A percentile compares a stretch with the other conserved stretches of the same genome.
Conservation (phyloP, 2,888 invertebrate genomes). For the Tigriopus californicus region DNA sequence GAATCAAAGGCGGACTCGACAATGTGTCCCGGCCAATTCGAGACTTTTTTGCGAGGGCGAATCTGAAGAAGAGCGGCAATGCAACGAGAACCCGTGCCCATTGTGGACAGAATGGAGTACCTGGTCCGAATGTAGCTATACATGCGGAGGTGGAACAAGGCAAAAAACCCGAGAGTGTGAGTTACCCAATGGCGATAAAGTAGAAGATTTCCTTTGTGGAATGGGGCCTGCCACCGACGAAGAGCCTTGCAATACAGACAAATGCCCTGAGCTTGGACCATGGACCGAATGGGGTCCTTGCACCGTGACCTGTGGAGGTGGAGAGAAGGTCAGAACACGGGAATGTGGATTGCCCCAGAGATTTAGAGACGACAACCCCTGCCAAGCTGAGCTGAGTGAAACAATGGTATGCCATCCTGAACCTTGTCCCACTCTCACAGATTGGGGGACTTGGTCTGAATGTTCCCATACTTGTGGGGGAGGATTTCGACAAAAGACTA, state of each 20-base stretch:
- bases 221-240: not conserved
- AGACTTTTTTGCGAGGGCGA: not conserved
- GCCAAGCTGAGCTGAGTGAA: not conserved
- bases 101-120: constrained; percentile 1
- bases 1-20: not conserved
- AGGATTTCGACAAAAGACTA: constrained; percentile 7
- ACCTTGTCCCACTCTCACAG: not conserved
- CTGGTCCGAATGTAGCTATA: constrained; percentile 5
- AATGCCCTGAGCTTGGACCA: constrained; percentile 5
- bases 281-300: constrained; percentile 11
- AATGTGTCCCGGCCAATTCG: not conserved
- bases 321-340: not conserved
- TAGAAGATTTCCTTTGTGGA: not conserved
- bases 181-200: not conserved
- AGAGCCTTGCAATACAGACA: not conserved
- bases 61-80: not conserved
- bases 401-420: not conserved
- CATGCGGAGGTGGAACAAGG: constrained; percentile 15
- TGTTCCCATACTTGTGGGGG: constrained; percentile 13
- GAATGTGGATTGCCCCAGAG: constrained; percentile 6
- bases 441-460: constrained; percentile 4
- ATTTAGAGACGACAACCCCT: not conserved
- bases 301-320: constrained; percentile 1
- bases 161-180: constrained; percentile 10
- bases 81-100: constrained; percentile 4